A percentile compares a stretch with the other conserved stretches of the same genome.
Evolutionary conservation across 2,888 invertebrate genomes (phyloP).

Genomic region (Drosophila kambysellisi): DNA sequence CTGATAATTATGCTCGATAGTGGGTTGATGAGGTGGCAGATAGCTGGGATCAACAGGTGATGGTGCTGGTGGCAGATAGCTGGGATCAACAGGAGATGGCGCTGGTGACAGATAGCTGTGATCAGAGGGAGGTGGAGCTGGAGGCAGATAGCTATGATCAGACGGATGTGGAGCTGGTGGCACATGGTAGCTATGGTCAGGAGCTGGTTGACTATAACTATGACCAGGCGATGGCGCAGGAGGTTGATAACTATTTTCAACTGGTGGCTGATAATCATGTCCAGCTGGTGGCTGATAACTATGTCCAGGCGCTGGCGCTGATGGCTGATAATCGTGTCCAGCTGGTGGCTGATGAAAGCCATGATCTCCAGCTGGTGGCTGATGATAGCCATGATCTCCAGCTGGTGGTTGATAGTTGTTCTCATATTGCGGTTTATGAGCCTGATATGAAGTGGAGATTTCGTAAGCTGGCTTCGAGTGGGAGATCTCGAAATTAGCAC

Average conservation of each 20-base stretch:
- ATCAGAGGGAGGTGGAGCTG: not conserved
- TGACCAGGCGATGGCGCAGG: slow-evolving; percentile 1
- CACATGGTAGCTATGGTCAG: not conserved
- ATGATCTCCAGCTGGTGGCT: slow-evolving; percentile 36
- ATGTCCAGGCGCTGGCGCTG: slow-evolving; percentile 3
- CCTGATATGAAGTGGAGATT: slow-evolving; percentile 68
- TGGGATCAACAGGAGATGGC: not conserved
- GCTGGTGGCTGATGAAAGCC: slow-evolving; percentile 10
- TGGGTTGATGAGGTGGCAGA: not conserved
- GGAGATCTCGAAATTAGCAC: slow-evolving; percentile 71
- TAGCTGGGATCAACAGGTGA: not conserved
- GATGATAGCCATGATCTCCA: slow-evolving; percentile 20
- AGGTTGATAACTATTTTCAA: slow-evolving; percentile 4
- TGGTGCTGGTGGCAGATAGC: not conserved
- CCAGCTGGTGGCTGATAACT: slow-evolving; percentile 11
- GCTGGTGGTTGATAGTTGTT: slow-evolving; percentile 53
- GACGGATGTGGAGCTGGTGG: not conserved
- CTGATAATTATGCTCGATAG: not conserved
- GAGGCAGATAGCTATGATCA: not conserved
- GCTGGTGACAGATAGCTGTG: slow-evolving; percentile 1
- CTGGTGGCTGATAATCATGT: slow-evolving; percentile 7
- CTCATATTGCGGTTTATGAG: slow-evolving; percentile 41
- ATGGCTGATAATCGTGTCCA: slow-evolving; percentile 20
- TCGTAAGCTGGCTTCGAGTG: slow-evolving; percentile 82
- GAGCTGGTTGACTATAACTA: not conserved